Percentiles rank a stretch among this genome's conserved stretches.
phyloP scores from a whole-genome alignment of 2,797 vertebrate genomes.

The Adelosebastes latens region DNA sequence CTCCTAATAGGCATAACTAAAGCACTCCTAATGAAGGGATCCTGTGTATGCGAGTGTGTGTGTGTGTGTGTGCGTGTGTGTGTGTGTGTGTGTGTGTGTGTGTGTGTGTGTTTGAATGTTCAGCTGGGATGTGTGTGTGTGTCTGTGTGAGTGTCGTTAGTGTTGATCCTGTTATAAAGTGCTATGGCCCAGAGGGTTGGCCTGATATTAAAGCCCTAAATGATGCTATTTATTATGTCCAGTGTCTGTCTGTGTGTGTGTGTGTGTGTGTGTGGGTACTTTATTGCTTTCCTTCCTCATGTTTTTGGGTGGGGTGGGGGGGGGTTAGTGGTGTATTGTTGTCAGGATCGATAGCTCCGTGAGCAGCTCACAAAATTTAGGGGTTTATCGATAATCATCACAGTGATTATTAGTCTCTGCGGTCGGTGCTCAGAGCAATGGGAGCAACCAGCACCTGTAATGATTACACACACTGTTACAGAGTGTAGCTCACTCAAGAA shows the following conservation, averaged over 20 bases:
- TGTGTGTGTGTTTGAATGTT: slow-evolving; percentile 18
- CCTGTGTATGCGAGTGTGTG: slow-evolving; percentile 48
- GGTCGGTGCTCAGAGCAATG: slow-evolving; percentile 64
- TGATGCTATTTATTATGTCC: slow-evolving; percentile 89
- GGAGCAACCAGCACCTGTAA: slow-evolving; percentile 33
- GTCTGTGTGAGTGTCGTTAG: slow-evolving; percentile 59
- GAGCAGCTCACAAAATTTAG: slow-evolving; percentile 77
- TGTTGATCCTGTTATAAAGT: slow-evolving; percentile 84
- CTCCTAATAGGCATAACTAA: slow-evolving; percentile 83
- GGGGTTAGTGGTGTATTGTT: slow-evolving; percentile 59
- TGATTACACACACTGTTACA: slow-evolving; percentile 32
- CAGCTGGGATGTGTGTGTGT: slow-evolving; percentile 26
- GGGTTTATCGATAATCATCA: slow-evolving; percentile 92
- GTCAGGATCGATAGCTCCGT: slow-evolving; percentile 87
- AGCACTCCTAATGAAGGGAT: slow-evolving; percentile 78
- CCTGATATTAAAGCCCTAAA: slow-evolving; percentile 88
- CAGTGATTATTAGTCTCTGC: slow-evolving; percentile 89
- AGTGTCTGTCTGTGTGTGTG: slow-evolving; percentile 59
- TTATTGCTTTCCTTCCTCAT: slow-evolving; percentile 87
- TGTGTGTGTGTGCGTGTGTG: slow-evolving; percentile 30
- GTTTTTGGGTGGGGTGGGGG: slow-evolving; percentile 52
- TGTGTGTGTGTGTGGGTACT: slow-evolving; percentile 54
- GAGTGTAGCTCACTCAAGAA: slow-evolving; percentile 10
- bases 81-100: slow-evolving; percentile 32
- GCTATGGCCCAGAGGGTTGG: slow-evolving; percentile 81